phyloP scores from a whole-genome alignment of 1,140 invertebrate genomes.

The Onthophagus taurus region DNA sequence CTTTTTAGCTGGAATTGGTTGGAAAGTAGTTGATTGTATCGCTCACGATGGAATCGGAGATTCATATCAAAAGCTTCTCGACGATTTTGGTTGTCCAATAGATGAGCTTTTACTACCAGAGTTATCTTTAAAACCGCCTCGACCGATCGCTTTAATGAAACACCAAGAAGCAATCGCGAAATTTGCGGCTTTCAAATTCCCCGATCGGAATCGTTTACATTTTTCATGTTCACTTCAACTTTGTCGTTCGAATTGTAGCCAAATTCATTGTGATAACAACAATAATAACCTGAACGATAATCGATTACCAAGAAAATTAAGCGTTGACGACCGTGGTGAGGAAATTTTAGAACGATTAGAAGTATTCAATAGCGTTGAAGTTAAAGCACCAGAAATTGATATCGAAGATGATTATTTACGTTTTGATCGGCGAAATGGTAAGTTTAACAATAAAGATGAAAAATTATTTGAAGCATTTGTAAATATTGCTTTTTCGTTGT shows the following conservation, averaged over 20 bases:
- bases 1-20: slow-evolving; percentile 52
- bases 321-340: slow-evolving; percentile 45
- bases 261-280: slow-evolving; percentile 35
- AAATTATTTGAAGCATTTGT: slow-evolving; percentile 3
- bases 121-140: slow-evolving; percentile 27
- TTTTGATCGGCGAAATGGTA: slow-evolving; percentile 9
- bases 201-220: slow-evolving; percentile 61
- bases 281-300: slow-evolving; percentile 13
- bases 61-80: slow-evolving; percentile 56
- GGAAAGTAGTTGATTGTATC: slow-evolving; percentile 59
- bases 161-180: slow-evolving; percentile 50
- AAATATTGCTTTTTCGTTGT: slow-evolving; percentile 8
- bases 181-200: slow-evolving; percentile 72
- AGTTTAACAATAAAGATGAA: slow-evolving; percentile 4
- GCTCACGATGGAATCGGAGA: slow-evolving; percentile 65
- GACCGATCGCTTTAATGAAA: slow-evolving; percentile 40
- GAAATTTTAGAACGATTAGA: slow-evolving; percentile 56
- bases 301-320: slow-evolving; percentile 29
- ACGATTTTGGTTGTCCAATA: slow-evolving; percentile 60
- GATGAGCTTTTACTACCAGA: slow-evolving; percentile 54
- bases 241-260: slow-evolving; percentile 55
- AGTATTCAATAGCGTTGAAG: slow-evolving; percentile 68
- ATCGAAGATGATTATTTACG: slow-evolving; percentile 38
- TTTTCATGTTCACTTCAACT: slow-evolving; percentile 55
- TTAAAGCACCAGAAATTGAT: slow-evolving; percentile 65